Conservation (phyloP, 2,888 invertebrate genomes). For the Petrophora chlorosata region DNA sequence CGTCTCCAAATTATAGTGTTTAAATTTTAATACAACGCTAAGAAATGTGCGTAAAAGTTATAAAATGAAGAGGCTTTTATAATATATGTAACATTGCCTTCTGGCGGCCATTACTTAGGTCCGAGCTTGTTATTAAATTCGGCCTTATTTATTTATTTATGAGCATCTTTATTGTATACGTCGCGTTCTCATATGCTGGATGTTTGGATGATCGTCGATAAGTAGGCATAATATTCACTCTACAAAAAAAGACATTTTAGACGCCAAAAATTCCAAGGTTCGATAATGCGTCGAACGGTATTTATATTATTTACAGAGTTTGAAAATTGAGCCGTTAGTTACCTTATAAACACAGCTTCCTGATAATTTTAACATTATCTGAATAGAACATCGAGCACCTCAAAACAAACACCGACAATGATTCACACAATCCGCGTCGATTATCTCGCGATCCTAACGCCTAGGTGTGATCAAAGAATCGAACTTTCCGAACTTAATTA, state of each 20-base stretch:
- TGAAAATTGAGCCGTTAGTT: too few relatives aligned
- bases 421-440: slow-evolving; percentile 57
- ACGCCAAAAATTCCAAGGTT: neutral
- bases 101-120: slow-evolving; percentile 79
- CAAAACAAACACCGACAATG: slow-evolving; percentile 36
- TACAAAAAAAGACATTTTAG: neutral
- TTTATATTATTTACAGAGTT: too few relatives aligned
- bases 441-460: slow-evolving; percentile 56
- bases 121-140: slow-evolving; percentile 80
- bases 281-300: neutral
- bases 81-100: slow-evolving; percentile 79
- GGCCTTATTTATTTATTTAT: slow-evolving; percentile 82
- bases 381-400: neutral
- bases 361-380: neutral
- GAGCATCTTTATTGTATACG: slow-evolving; percentile 59
- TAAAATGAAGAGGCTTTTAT: slow-evolving; percentile 65
- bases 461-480: slow-evolving; percentile 68
- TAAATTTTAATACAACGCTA: slow-evolving; percentile 77
- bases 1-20: slow-evolving; percentile 78
- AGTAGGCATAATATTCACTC: slow-evolving; percentile 9
- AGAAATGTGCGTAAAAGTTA: slow-evolving; percentile 79
- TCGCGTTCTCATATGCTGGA: slow-evolving; percentile 8
- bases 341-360: neutral
- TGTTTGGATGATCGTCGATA: slow-evolving; percentile 23
- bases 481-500: slow-evolving; percentile 73